Percentiles rank a stretch among this genome's conserved stretches.
Conservation (phyloP, 2,113 vertebrate genomes). For the Antennarius striatus region DNA sequence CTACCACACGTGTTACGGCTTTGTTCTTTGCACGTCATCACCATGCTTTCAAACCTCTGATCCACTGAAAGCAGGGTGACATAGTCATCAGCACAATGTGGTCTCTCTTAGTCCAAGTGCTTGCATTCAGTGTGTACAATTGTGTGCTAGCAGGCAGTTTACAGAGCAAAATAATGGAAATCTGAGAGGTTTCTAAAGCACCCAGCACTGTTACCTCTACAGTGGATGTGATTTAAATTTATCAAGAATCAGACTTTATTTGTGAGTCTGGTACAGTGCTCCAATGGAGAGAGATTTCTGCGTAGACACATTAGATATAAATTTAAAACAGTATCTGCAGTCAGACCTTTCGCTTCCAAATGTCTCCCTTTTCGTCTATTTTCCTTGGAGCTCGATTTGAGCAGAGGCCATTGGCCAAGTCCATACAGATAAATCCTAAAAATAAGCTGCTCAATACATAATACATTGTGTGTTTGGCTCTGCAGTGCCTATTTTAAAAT, state of each 20-base stretch:
- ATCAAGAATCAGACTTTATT: slow-evolving; percentile 26
- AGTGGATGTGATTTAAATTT: slow-evolving; percentile 19
- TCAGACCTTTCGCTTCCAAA: slow-evolving; percentile 36
- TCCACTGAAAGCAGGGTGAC: slow-evolving; percentile 26
- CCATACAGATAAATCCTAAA: slow-evolving; percentile 68
- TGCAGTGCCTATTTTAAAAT: slow-evolving; percentile 50
- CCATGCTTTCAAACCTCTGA: slow-evolving; percentile 24
- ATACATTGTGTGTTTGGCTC: slow-evolving; percentile 57
- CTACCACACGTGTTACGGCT: slow-evolving; percentile 47
- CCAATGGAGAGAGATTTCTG: slow-evolving; percentile 27
- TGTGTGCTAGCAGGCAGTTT: slow-evolving; percentile 1
- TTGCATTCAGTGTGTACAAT: background rate
- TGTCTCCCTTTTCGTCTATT: slow-evolving; percentile 32
- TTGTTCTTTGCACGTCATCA: slow-evolving; percentile 51
- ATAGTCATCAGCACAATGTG: slow-evolving; percentile 7
- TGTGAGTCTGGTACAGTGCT: slow-evolving; percentile 11
- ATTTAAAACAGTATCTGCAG: slow-evolving; percentile 52
- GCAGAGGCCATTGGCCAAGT: slow-evolving; percentile 62
- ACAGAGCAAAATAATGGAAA: slow-evolving; percentile 19
- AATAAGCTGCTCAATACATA: slow-evolving; percentile 70
- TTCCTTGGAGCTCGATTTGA: slow-evolving; percentile 52
- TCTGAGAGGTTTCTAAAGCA: slow-evolving; percentile 16
- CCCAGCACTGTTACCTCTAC: slow-evolving; percentile 14
- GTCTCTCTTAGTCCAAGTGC: slow-evolving; percentile 8
- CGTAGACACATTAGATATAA: slow-evolving; percentile 38